Percentiles rank a stretch among this genome's conserved stretches.
Conservation (phyloP, 2,113 vertebrate species). For the Naja naja region DNA sequence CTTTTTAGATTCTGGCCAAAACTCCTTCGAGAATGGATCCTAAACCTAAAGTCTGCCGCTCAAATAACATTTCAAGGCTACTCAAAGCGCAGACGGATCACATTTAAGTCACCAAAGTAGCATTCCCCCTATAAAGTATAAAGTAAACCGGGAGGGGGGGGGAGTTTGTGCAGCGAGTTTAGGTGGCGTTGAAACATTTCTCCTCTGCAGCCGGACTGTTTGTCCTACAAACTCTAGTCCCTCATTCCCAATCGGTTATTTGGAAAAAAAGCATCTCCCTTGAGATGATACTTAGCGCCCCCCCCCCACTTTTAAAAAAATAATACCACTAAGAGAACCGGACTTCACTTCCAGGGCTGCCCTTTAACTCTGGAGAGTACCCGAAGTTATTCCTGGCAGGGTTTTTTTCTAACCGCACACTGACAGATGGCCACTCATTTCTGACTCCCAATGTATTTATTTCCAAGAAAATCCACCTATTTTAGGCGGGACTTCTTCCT, state of each 20-base stretch:
- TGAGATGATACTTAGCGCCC: neutral
- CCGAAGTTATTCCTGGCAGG: neutral
- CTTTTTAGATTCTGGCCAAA: neutral
- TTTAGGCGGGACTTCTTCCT: neutral
- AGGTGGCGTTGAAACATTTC: neutral
- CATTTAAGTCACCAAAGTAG: neutral
- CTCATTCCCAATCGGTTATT: neutral
- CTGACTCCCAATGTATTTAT: neutral
- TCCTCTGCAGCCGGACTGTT: neutral
- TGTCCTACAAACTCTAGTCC: neutral
- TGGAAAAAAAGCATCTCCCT: neutral
- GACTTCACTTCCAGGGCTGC: neutral
- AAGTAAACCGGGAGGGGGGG: neutral
- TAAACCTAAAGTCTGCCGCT: neutral
- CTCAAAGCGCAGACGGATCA: neutral
- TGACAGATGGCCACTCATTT: neutral
- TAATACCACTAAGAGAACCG: neutral
- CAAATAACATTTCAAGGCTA: neutral
- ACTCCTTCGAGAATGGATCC: neutral
- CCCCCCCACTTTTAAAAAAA: no score
- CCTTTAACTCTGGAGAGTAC: neutral
- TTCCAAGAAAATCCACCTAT: neutral
- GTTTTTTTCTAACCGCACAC: neutral
- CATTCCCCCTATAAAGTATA: neutral
- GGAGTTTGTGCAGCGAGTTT: neutral